phyloP scores from a whole-genome alignment of 2,797 vertebrate genomes.

The Lepus oiostolus region DNA sequence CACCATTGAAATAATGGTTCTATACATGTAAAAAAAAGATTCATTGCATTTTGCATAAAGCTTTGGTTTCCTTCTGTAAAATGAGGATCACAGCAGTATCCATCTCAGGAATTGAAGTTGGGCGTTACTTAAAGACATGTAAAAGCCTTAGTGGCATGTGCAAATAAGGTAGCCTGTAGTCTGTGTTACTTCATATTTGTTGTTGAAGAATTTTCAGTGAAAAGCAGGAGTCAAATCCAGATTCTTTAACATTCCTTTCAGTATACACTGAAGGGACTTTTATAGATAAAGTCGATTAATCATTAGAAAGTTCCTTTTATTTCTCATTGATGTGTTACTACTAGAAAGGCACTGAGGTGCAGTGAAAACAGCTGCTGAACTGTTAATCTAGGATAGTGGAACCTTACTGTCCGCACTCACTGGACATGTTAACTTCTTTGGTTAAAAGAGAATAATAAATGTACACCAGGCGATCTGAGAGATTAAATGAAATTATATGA shows the following conservation, averaged over 20 bases:
- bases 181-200: background rate
- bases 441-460: constrained; percentile 15
- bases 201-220: constrained; percentile 54
- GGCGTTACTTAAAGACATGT: background rate
- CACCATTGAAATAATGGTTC: no score
- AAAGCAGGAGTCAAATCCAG: background rate
- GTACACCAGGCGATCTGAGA: constrained; percentile 27
- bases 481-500: background rate
- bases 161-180: background rate
- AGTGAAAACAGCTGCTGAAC: constrained; percentile 56
- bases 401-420: background rate
- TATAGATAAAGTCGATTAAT: constrained; percentile 29
- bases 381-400: constrained; percentile 45
- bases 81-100: background rate
- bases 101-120: background rate
- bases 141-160: background rate
- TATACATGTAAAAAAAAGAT: no score
- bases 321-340: constrained; percentile 30
- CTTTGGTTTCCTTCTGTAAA: constrained; percentile 30
- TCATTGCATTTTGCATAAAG: no score
- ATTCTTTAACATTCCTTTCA: background rate
- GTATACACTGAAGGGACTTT: constrained; percentile 36
- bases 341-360: constrained; percentile 26
- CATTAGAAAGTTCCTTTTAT: constrained; percentile 2
- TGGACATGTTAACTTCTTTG: background rate